Evolutionary conservation across 2,797 vertebrate genomes (phyloP), one percentile per base, ranked within the genome.

Genomic region (Coilia nasus): DNA sequence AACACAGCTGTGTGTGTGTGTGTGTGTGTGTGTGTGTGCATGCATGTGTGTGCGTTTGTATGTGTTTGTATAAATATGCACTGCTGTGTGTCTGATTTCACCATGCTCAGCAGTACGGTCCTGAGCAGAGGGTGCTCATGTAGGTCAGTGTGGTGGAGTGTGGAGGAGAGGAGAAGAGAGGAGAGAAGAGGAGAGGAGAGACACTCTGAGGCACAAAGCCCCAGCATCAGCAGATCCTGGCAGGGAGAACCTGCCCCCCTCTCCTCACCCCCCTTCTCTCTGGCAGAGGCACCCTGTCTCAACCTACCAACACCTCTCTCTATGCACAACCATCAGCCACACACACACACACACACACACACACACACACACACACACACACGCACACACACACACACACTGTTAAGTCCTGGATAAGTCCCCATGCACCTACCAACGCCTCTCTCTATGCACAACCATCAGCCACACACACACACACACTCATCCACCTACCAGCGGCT

Each of bases 141-240:
- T 41, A 17, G 71, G 71, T 78, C 17, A 44, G 15, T 78, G 19
- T 78, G 31, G 35, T 78, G 17, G 12, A 35, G 71, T 78, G 64
- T 35, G 25, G 28, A 71, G 50, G 50, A 54, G 50, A 54, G 50
- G 50, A 54, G 50, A 54, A 7, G 50, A 14, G 50, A 54, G 50
- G 14, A 54, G 50, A 54, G 50, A 14, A 54, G 50, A 54, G 50
- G 50, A 54, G 50, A 54, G 50, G 14, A 10, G 50, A 54, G 9
- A 14, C 3, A 47, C 3, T 3, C 46, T 47, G 67, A 17, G 67
- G 14, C 71, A 21, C 35, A 41, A 41, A 41, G 15, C 71, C 17
- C 35, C 15, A 41, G 35, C 31, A 78, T 78, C 71, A 78, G 71
- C 71, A 78, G 7, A 41, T 35, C 64, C 64, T 71, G 64, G 64